Base-by-base conservation (phyloP, 2,113 vertebrate genomes). In the Carassius carassius region DNA sequence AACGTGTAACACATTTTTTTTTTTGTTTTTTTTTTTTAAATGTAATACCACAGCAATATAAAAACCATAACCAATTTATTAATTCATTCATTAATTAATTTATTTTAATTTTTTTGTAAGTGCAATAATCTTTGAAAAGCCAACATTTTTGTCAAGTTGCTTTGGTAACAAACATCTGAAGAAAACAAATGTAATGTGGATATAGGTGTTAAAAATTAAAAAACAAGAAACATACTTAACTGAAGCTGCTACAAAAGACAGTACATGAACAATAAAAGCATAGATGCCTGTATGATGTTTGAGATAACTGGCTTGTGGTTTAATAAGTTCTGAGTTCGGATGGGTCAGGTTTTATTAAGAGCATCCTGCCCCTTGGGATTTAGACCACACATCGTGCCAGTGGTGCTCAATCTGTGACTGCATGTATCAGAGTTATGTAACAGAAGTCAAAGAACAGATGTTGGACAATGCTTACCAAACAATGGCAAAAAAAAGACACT, bases 381-480 rank as follows among this genome's bases (percentile, higher is more conserved):
- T 78, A 80, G 80, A 85, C 83, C 80, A 85, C 86, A 87, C 84
- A 85, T 51, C 16, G 29, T 5, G 54, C 60, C 79, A 65, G 49
- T 63, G 67, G n/a, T 75, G 80, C 67, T 76, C 63, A 78, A 58
- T 83, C 54, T 82, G 47, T 51, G 78, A 81, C 17, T 51, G 8
- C 32, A 41, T 81, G 44, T 51, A 12, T 67, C 17, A 67, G 16
- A 77, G 35, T 41, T 63, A 62, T 80, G 79, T 82, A 73, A 63
- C 83, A 69, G 58, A 67, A 85, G 73, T 78, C 65, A 63, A 44
- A 60, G 65, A 87, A 78, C 83, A 87, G 83, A 87, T 87, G 79
- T 85, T 81, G 80, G 44, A 77, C 79, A 84, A 70, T 8, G 63
- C 62, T 67, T 83, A 69, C 37, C 63, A 80, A 83, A 70, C 81